Percentiles rank a stretch among this genome's conserved stretches.
These are phyloP conservation scores for Stegana nigrithorax DNA, from an alignment of 2,888 invertebrate genomes.

Conservation along the genomic window DNA sequence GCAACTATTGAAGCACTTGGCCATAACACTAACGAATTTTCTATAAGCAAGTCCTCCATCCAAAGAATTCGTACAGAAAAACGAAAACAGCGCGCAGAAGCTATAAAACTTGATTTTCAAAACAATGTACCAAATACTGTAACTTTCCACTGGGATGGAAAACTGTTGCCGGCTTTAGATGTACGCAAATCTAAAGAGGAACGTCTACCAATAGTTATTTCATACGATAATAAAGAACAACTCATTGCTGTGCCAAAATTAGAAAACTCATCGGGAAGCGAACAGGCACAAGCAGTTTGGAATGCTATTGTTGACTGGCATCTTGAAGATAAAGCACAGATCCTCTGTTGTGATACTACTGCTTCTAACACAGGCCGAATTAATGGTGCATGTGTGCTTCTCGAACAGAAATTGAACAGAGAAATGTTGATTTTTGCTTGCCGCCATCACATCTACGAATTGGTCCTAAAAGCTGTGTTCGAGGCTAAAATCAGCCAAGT, in stretches of 20 bases:
- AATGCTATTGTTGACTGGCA: constrained; percentile 15
- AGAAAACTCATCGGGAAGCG: constrained; percentile 11
- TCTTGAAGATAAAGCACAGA: constrained; percentile 7
- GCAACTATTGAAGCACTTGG: constrained; percentile 41
- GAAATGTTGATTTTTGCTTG: constrained; percentile 4
- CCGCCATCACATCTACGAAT: constrained; percentile 7
- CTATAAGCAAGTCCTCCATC: constrained; percentile 49
- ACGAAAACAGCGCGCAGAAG: constrained; percentile 34
- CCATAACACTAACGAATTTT: constrained; percentile 43
- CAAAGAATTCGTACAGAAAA: constrained; percentile 38
- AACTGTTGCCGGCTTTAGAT: constrained; percentile 49
- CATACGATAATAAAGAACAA: neutral
- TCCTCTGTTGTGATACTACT: constrained; percentile 15
- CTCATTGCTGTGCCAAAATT: constrained; percentile 4
- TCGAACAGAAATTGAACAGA: constrained; percentile 8
- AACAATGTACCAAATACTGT: constrained; percentile 50
- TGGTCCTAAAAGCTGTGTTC: constrained; percentile 33
- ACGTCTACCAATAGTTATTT: constrained; percentile 37
- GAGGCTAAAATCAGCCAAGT: constrained; percentile 37
- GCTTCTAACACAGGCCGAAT: constrained; percentile 17
- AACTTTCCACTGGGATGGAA: constrained; percentile 52
- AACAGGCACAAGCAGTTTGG: constrained; percentile 17
- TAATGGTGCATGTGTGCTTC: constrained; percentile 15
- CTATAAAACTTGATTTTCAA: constrained; percentile 55
- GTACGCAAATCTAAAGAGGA: constrained; percentile 36